Evolutionary conservation across 1,140 invertebrate genomes (phyloP).

Genomic region (Hesperophylax magnus): DNA sequence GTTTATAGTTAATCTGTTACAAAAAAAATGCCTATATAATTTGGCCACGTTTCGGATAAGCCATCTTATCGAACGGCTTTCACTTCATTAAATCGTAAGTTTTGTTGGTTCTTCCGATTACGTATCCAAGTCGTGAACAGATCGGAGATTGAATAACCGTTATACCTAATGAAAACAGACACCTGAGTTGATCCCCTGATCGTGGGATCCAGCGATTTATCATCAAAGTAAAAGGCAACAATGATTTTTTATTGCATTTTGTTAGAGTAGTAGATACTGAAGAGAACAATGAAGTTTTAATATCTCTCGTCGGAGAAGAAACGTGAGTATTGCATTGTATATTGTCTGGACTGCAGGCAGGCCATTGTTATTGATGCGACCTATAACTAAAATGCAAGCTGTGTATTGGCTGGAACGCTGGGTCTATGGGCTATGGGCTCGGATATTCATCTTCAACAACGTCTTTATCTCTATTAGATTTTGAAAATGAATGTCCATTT

Average conservation of each 20-base stretch:
- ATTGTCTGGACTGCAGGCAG: conserved; percentile 12
- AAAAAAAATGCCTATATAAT: too few species aligned
- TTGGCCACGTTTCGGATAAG: too few species aligned
- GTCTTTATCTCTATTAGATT: neutral
- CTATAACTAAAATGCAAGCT: conserved; percentile 32
- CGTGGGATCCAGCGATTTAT: conserved; percentile 33
- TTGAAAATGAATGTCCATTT: neutral
- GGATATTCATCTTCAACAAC: neutral
- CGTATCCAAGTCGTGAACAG: conserved; percentile 3
- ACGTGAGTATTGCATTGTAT: conserved; percentile 29
- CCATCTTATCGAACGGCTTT: neutral
- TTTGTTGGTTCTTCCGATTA: neutral
- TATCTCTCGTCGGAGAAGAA: neutral
- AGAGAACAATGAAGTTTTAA: conserved; percentile 31
- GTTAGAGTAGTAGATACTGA: conserved; percentile 11
- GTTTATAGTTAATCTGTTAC: too few species aligned
- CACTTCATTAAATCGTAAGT: neutral
- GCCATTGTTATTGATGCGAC: conserved; percentile 27
- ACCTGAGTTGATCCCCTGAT: neutral
- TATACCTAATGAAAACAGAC: conserved; percentile 7
- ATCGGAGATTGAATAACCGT: neutral
- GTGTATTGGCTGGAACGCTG: neutral
- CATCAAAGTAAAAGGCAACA: conserved; percentile 35
- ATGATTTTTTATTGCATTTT: conserved; percentile 38
- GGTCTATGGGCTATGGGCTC: neutral